Conservation (phyloP, 2,113 vertebrate genomes). For the Rousettus leschenaultii region DNA sequence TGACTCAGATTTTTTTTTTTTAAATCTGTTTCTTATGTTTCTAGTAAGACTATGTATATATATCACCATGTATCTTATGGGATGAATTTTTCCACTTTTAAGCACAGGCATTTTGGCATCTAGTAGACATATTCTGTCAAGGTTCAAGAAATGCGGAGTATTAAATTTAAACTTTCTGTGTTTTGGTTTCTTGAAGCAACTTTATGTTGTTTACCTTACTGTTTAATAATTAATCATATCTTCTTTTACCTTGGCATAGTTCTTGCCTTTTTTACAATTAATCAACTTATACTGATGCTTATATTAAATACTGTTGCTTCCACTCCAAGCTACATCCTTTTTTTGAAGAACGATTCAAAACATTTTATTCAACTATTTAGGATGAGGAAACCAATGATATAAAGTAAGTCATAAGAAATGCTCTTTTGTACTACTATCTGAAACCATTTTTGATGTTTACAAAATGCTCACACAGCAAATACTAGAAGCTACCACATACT, state of each 20-base stretch:
- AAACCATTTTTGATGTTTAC: slow-evolving; percentile 59
- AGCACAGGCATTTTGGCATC: background rate
- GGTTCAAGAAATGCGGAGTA: background rate
- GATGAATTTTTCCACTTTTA: background rate
- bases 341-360: slow-evolving; percentile 71
- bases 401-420: slow-evolving; percentile 81
- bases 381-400: slow-evolving; percentile 73
- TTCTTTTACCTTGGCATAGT: background rate
- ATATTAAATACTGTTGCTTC: background rate
- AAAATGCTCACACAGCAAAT: slow-evolving; percentile 69
- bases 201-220: background rate
- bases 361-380: slow-evolving; percentile 84
- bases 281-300: background rate
- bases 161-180: background rate
- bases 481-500: slow-evolving; percentile 54
- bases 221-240: background rate
- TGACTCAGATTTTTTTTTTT: background rate
- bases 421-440: slow-evolving; percentile 61
- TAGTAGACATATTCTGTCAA: background rate
- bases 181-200: slow-evolving; percentile 21
- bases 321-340: background rate
- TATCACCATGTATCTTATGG: background rate
- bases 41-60: background rate
- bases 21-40: background rate
- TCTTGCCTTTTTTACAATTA: background rate